Base-by-base conservation (phyloP, 2,888 invertebrate genomes). In the Agrotis exclamationis region DNA sequence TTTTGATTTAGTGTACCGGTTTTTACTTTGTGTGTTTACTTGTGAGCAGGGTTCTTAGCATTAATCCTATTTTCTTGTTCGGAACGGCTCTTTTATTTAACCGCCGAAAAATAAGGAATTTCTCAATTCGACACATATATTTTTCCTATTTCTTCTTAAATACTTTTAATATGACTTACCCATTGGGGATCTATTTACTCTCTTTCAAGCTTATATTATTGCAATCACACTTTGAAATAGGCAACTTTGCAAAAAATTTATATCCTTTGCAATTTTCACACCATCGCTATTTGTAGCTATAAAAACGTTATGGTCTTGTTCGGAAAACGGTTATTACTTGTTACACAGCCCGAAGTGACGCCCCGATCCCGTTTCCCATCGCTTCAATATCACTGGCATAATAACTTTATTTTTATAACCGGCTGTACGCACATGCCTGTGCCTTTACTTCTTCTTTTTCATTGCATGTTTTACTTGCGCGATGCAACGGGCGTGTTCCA, bases 391-490 rank as follows among this genome's bases (percentile, higher is more conserved):
- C 81, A 79, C 71, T 76, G 77, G 79, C 76, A 82, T 86, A 87
- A 89, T 88, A 87, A 86, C 88, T 88, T 88, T 88, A 90, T 89
- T 88, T 90, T 89, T 90, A 88, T 82, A 88, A 87, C 90, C 86
- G 85, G 88, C 86, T 88, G 84, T 85, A 85, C 76, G 78, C 83
- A 82, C 82, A 82, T 80, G 77, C 84, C 84, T 82, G 76, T 74
- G 73, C 72, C 76, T 80, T 81, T 82, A 78, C 63, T 70, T 76
- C 71, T 74, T 71, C 79, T 86, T 83, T 87, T 84, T 85, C 82
- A 84, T 84, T 84, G 84, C 85, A 85, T 84, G 84, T 86, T 86
- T 86, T 85, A 83, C 83, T 83, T 82, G 82, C 64, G 77, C 74
- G 71, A 74, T 82, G 80, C 82, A 74, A 80, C 81, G 72, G 81